These are phyloP conservation scores for Apus apus DNA, from an alignment of 2,113 vertebrate species.

Conservation along the genomic window DNA sequence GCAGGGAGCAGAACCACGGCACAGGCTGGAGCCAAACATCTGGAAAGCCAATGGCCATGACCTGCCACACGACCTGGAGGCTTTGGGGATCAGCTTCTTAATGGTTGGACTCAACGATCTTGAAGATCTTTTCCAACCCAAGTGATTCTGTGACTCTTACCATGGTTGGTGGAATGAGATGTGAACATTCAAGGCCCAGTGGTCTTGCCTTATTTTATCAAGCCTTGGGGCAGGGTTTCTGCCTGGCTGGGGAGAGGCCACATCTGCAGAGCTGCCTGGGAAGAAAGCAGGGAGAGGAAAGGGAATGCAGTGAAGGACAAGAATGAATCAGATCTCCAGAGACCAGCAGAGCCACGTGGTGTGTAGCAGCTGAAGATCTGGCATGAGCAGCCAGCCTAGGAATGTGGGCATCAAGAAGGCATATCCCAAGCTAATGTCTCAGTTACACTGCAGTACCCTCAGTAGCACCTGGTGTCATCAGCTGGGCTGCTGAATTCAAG, in stretches of 20 bases:
- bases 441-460: neutral
- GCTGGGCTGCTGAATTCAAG: neutral
- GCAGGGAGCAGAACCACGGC: neutral
- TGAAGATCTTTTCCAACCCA: no score
- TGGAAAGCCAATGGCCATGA: neutral
- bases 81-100: neutral
- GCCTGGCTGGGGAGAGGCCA: neutral
- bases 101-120: no score
- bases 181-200: neutral
- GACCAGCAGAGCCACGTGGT: rapidly evolving
- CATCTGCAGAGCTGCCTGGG: neutral
- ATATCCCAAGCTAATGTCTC: neutral
- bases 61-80: neutral
- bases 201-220: neutral
- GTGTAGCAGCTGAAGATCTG: neutral
- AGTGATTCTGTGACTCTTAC: neutral
- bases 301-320: neutral
- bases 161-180: neutral
- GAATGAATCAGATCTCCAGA: neutral
- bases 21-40: neutral
- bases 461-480: neutral
- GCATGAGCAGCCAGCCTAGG: neutral
- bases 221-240: neutral
- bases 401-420: neutral
- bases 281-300: neutral